Evolutionary conservation across 2,797 vertebrate species (phyloP).

Genomic region (Sebastes aleutianus): DNA sequence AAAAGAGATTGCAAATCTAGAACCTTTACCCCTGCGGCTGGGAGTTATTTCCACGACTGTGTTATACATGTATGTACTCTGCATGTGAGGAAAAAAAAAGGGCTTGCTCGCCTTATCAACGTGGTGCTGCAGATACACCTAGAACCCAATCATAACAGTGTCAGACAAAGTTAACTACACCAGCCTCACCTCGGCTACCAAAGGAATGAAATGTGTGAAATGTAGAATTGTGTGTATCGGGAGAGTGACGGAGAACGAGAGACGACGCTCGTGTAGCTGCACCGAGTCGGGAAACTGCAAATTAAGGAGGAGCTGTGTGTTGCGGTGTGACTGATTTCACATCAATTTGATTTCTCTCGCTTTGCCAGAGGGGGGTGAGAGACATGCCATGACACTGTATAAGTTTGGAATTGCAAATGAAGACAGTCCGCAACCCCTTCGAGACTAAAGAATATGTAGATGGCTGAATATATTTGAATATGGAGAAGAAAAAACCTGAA

Average conservation of each 20-base stretch:
- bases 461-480: conserved; percentile 44
- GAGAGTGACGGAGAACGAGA: not conserved
- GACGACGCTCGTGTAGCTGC: not conserved
- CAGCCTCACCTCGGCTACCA: conserved; percentile 7
- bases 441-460: conserved; percentile 31
- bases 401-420: conserved; percentile 59
- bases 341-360: conserved; percentile 52
- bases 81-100: not conserved
- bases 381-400: conserved; percentile 15
- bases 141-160: conserved; percentile 28
- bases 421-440: not conserved
- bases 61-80: not conserved
- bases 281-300: conserved; percentile 51
- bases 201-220: conserved; percentile 44
- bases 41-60: not conserved
- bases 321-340: conserved; percentile 41
- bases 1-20: conserved; percentile 1
- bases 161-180: conserved; percentile 18
- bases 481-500: not conserved
- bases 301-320: conserved; percentile 47
- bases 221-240: conserved; percentile 2
- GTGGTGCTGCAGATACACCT: conserved; percentile 1
- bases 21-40: conserved; percentile 5
- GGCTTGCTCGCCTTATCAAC: not conserved
- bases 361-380: conserved; percentile 27